Base-by-base conservation (phyloP, 2,113 vertebrate genomes). In the Amia ocellicauda region DNA sequence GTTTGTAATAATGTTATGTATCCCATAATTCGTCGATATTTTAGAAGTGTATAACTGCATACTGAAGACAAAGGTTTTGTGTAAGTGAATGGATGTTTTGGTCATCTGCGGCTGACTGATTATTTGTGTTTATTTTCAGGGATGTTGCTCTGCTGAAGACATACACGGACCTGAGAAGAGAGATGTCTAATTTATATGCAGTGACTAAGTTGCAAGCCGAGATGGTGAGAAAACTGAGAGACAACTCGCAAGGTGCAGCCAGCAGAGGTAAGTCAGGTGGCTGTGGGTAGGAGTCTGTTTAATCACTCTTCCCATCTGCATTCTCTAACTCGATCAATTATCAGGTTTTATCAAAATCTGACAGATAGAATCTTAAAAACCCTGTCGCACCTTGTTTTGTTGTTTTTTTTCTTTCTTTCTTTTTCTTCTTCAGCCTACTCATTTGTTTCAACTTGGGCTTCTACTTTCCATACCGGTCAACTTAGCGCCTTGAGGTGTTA, bases 401-500 rank as follows among this genome's bases (percentile, higher is more conserved):
- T 63, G 76, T 78, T 23, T 20, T 26, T n/a, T 2, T 22, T 62
- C 69, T 79, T 76, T 58, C 74, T 61, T 77, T 78, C 10, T 51
- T 58, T 36, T 11, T 36, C 58, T 40, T 40, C 20, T 73, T 56
- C 69, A 80, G 67, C 69, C 69, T 71, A 60, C 74, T 78, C 71
- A 58, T 79, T 85, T 19, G 28, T 53, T 81, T 88, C 74, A 86
- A 75, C 78, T 78, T 79, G 75, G 74, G 79, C 80, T 81, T 81
- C 76, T 76, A 69, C 40, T 64, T 45, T 79, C 80, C 62, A 71
- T 82, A 69, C 83, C 78, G 89, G 87, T 86, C 84, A 90, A 66
- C 81, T 89, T 89, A 86, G 89, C 88, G 87, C 86, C 77, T 84
- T 82, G 83, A 90, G 87, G 88, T 92, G 89, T 90, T 88, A 86